These are phyloP conservation scores for Dryoscopus gambensis DNA, from an alignment of 2,113 vertebrate species.

Conservation along the genomic window DNA sequence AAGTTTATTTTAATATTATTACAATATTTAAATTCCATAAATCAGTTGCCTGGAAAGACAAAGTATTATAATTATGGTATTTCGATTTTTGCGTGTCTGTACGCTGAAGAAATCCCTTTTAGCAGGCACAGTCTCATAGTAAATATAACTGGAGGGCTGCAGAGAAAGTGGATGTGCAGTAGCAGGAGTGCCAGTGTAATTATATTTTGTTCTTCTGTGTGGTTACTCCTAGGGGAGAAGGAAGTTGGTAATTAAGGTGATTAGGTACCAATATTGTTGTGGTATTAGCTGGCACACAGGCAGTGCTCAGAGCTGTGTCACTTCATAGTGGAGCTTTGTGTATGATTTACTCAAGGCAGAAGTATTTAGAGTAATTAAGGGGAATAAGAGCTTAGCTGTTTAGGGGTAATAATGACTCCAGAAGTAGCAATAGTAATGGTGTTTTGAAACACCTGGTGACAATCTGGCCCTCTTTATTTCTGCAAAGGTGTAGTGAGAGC, in stretches of 20 bases:
- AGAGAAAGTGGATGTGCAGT: constrained; percentile 4
- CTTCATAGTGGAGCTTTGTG: background rate
- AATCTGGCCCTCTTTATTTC: background rate
- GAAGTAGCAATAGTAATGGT: background rate
- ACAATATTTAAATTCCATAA: background rate
- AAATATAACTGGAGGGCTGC: background rate
- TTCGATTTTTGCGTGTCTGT: background rate
- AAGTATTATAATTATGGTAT: background rate
- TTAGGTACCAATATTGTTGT: background rate
- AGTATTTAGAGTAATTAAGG: background rate
- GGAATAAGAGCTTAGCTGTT: background rate
- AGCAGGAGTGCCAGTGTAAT: constrained; percentile 28
- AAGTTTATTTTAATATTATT: background rate
- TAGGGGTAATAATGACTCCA: background rate
- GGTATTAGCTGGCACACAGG: background rate
- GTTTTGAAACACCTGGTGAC: background rate
- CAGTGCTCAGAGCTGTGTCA: background rate
- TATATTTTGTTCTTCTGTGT: background rate
- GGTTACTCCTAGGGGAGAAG: background rate
- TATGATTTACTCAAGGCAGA: background rate
- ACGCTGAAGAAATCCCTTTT: background rate
- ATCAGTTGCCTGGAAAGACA: background rate
- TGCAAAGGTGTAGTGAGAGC: background rate
- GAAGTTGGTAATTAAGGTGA: constrained; percentile 32
- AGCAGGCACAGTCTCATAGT: background rate